phyloP scores from a whole-genome alignment of 2,113 vertebrate genomes.

The Neopipo cinnamomea region DNA sequence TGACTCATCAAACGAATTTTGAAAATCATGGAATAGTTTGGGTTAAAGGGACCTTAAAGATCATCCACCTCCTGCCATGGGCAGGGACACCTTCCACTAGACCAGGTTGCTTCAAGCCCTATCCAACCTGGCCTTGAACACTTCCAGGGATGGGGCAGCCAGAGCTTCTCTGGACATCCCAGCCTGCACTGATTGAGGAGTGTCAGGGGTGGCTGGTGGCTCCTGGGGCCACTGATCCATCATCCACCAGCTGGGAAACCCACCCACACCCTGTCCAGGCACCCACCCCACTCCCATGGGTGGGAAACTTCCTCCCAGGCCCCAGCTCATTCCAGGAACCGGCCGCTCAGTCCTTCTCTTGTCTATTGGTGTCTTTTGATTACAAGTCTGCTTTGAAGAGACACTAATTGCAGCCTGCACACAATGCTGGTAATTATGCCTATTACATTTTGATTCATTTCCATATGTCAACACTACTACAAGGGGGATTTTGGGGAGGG shows the following conservation, averaged over 20 bases:
- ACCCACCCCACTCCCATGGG: neutral
- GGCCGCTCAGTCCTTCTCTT: slow-evolving; percentile 50
- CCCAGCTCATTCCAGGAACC: neutral
- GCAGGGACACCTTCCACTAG: neutral
- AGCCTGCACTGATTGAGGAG: neutral
- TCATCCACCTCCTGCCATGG: neutral
- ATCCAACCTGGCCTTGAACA: neutral
- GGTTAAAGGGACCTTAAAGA: neutral
- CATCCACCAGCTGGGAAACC: accelerated
- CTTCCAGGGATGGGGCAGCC: too few species aligned
- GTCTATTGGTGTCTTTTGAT: slow-evolving; percentile 80
- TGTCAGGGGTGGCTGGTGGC: neutral
- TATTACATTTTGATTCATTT: slow-evolving; percentile 86
- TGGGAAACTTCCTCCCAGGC: slow-evolving; percentile 37
- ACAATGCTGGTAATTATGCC: slow-evolving; percentile 84
- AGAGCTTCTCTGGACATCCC: neutral
- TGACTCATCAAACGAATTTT: neutral
- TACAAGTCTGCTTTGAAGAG: slow-evolving; percentile 79
- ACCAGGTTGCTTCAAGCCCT: neutral
- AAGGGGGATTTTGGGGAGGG: slow-evolving; percentile 47
- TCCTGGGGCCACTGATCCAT: neutral
- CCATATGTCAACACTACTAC: slow-evolving; percentile 82
- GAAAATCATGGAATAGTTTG: neutral
- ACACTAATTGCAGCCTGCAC: slow-evolving; percentile 84
- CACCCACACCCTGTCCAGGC: accelerated